A percentile compares a stretch with the other conserved stretches of the same genome.
phyloP scores from a whole-genome alignment of 2,113 vertebrate genomes.

The Oncorhynchus mykiss region DNA sequence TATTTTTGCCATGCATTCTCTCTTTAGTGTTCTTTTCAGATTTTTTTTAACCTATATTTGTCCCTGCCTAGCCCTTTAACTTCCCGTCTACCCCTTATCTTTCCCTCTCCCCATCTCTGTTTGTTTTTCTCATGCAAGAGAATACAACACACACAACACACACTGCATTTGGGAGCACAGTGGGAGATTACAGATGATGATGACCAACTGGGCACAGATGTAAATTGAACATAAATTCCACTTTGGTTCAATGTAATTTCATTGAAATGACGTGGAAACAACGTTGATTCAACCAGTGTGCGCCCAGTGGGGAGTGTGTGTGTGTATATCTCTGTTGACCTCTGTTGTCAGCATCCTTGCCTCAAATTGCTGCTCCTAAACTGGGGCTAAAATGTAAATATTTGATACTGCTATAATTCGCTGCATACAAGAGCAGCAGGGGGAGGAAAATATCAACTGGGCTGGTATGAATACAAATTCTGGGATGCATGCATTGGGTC shows the following conservation, averaged over 20 bases:
- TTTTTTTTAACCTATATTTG: too few species aligned
- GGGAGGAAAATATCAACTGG: neutral
- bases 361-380: slow-evolving; percentile 35
- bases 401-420: slow-evolving; percentile 22
- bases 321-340: slow-evolving; percentile 28
- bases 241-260: too few species aligned
- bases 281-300: too few species aligned
- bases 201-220: too few species aligned
- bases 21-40: too few species aligned
- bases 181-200: neutral
- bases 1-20: too few species aligned
- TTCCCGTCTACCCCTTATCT: neutral
- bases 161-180: too few species aligned
- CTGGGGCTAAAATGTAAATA: slow-evolving; percentile 47
- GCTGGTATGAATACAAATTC: slow-evolving; percentile 14
- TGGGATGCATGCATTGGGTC: too few species aligned
- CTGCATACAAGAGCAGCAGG: slow-evolving; percentile 1
- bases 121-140: neutral
- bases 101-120: neutral
- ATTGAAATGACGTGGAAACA: too few species aligned
- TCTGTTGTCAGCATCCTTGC: slow-evolving; percentile 26
- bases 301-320: neutral
- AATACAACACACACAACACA: neutral
- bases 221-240: too few species aligned
- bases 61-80: too few species aligned